A percentile compares a stretch with the other conserved stretches of the same genome.
Conservation (phyloP, 2,113 vertebrate species). For the Podarcis raffonei region DNA sequence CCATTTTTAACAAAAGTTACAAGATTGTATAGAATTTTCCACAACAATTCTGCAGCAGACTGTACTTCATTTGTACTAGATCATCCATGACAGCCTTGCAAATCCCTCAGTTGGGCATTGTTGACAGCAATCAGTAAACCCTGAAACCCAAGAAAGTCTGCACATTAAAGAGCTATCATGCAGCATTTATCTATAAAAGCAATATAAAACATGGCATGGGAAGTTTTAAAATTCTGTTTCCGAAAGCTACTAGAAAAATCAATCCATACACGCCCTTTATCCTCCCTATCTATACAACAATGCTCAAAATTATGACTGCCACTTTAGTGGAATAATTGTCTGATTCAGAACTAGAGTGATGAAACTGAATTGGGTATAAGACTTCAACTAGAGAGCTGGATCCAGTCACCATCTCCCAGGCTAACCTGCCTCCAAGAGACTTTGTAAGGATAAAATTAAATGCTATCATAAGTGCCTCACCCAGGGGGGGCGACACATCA, state of each 20-base stretch:
- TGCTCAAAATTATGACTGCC: neutral
- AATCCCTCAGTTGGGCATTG: neutral
- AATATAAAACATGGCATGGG: neutral
- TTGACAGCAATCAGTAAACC: neutral
- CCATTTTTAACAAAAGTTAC: neutral
- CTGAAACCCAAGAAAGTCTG: neutral
- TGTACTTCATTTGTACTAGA: neutral
- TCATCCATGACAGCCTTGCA: neutral
- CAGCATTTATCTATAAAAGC: neutral
- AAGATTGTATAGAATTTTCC: neutral
- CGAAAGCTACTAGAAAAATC: constrained; percentile 13
- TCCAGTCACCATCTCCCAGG: neutral
- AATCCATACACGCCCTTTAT: neutral
- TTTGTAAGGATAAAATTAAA: neutral
- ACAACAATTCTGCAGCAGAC: neutral
- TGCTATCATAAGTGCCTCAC: too few relatives aligned
- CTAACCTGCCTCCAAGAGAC: neutral
- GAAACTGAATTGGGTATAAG: neutral
- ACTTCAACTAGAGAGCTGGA: neutral
- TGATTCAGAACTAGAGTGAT: neutral
- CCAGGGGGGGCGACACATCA: too few relatives aligned
- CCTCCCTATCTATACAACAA: neutral
- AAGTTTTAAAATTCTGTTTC: neutral
- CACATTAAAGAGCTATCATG: neutral
- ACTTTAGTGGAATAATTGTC: neutral